Conservation (phyloP, 1,140 invertebrate genomes). For the Sitophilus oryzae region DNA sequence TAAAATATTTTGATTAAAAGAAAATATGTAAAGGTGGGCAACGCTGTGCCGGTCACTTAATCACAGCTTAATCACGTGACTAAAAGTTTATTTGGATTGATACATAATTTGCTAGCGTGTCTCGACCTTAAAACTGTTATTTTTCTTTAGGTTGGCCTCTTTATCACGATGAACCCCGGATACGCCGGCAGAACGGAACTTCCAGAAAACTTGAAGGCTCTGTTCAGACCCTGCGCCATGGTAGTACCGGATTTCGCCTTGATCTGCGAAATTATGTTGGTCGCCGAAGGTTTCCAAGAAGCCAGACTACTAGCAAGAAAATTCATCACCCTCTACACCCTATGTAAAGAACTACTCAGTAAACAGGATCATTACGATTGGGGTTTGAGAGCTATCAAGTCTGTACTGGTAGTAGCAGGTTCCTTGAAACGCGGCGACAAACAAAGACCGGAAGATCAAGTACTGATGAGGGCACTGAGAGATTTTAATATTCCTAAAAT, state of each 20-base stretch:
- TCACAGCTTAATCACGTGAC: no score
- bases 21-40: no score
- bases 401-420: constrained; percentile 86
- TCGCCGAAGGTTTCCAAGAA: constrained; percentile 87
- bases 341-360: constrained; percentile 81
- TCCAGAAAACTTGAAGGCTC: constrained; percentile 62
- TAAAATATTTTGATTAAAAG: no score
- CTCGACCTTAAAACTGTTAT: constrained; percentile 13
- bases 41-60: no score
- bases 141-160: constrained; percentile 66
- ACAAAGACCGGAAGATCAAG: constrained; percentile 67
- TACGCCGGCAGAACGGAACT: constrained; percentile 76
- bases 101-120: no score
- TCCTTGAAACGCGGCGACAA: constrained; percentile 64
- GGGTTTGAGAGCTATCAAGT: constrained; percentile 89
- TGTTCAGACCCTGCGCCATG: constrained; percentile 86
- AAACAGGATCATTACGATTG: constrained; percentile 96
- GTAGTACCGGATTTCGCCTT: constrained; percentile 89
- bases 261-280: constrained; percentile 92
- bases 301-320: constrained; percentile 80
- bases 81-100: no score
- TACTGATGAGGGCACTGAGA: constrained; percentile 76
- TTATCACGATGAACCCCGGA: constrained; percentile 93
- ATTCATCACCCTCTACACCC: constrained; percentile 83
- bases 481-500: constrained; percentile 94